These are phyloP conservation scores for Tyrophagus putrescentiae DNA, from an alignment of 1,140 invertebrate genomes.

Conservation along the genomic window DNA sequence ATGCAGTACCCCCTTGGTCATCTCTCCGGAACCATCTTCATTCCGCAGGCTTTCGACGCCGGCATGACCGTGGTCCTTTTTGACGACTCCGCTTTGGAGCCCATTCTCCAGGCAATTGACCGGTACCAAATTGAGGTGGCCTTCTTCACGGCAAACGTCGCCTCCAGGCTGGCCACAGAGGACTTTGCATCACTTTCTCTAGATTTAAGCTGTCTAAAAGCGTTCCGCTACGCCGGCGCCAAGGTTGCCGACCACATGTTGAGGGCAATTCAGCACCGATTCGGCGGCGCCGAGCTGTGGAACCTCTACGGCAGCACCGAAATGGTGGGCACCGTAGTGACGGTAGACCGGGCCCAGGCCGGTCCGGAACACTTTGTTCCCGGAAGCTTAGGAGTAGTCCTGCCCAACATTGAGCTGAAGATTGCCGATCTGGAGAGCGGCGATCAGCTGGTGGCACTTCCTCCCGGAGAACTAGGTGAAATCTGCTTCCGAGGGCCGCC, in stretches of 20 bases:
- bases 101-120: neutral
- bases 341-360: neutral
- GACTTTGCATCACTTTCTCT: neutral
- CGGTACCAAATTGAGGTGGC: neutral
- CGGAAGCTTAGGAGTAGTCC: neutral
- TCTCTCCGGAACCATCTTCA: neutral
- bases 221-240: neutral
- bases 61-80: neutral
- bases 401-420: constrained; percentile 16
- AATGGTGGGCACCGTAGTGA: neutral
- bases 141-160: neutral
- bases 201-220: constrained; percentile 7
- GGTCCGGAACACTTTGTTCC: constrained; percentile 6
- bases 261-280: neutral
- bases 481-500: constrained; percentile 33
- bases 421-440: constrained; percentile 42
- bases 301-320: constrained; percentile 9
- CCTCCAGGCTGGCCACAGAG: neutral
- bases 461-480: constrained; percentile 39
- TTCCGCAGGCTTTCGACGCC: neutral
- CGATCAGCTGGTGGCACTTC: constrained; percentile 33
- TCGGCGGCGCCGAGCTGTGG: neutral
- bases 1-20: constrained; percentile 12
- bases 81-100: neutral
- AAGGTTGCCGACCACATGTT: neutral